Conservation (phyloP, 2,113 vertebrate genomes). For the Pygoscelis antarcticus region DNA sequence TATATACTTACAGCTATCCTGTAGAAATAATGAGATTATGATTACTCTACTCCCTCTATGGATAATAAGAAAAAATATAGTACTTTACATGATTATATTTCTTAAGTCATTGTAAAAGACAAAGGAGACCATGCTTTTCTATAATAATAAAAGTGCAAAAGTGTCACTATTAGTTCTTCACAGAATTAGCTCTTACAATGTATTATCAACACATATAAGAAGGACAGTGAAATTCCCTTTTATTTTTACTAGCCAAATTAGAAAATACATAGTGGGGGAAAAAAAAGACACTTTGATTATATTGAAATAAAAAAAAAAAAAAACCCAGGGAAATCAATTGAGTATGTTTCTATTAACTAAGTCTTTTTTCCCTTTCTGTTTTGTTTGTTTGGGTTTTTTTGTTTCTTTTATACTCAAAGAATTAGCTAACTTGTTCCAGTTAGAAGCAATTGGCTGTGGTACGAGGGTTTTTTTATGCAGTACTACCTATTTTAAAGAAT, state of each 20-base stretch:
- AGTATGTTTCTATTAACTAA: background rate
- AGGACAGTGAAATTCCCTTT: background rate
- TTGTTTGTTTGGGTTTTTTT: background rate
- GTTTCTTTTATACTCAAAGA: background rate
- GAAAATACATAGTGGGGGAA: background rate
- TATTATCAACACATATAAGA: background rate
- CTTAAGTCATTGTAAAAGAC: slow-evolving; percentile 48
- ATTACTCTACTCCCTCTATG: slow-evolving; percentile 1
- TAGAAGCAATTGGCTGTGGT: background rate
- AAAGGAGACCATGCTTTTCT: background rate
- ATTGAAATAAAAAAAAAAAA: background rate
- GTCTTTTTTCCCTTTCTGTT: background rate
- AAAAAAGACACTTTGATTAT: background rate
- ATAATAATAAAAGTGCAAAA: slow-evolving; percentile 5
- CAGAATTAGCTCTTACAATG: background rate
- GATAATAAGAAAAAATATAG: slow-evolving; percentile 16
- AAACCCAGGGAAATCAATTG: background rate
- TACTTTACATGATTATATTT: slow-evolving; percentile 41
- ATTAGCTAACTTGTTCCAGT: background rate
- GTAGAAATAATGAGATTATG: slow-evolving; percentile 60
- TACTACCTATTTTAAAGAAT: background rate
- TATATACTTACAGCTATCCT: slow-evolving; percentile 13
- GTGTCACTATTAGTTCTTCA: background rate
- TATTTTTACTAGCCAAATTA: slow-evolving; percentile 9
- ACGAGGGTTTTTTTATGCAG: fast-evolving